A percentile compares a stretch with the other conserved stretches of the same genome.
phyloP scores from a whole-genome alignment of 2,113 vertebrate species.

The Puntigrus tetrazona region DNA sequence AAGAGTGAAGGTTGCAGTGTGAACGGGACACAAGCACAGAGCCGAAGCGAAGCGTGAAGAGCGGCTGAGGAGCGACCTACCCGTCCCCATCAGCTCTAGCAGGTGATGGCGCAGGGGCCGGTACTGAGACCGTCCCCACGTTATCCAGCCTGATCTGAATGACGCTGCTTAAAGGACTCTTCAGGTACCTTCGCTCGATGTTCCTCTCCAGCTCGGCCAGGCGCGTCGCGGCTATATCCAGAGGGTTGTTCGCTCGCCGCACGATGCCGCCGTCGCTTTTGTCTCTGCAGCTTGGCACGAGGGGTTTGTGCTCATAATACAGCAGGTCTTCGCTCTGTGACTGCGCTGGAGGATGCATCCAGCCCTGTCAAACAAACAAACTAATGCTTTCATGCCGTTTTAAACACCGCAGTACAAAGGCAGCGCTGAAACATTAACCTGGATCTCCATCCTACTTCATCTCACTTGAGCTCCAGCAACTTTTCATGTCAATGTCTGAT shows the following conservation, averaged over 20 bases:
- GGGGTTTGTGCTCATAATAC: slow-evolving; percentile 88
- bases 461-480: too few relatives aligned
- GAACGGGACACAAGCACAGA: background rate
- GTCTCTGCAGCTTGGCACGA: slow-evolving; percentile 70
- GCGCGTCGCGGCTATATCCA: slow-evolving; percentile 91
- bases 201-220: slow-evolving; percentile 91
- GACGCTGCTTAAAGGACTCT: slow-evolving; percentile 93
- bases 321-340: slow-evolving; percentile 89
- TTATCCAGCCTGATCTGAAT: slow-evolving; percentile 96
- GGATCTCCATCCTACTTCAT: too few relatives aligned
- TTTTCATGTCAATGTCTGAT: too few relatives aligned
- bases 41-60: background rate
- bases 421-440: background rate
- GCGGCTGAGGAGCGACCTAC: slow-evolving; percentile 76
- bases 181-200: slow-evolving; percentile 95
- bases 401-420: background rate
- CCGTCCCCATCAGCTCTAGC: slow-evolving; percentile 89
- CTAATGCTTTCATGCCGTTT: background rate
- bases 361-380: slow-evolving; percentile 77
- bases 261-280: slow-evolving; percentile 74
- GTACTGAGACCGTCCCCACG: slow-evolving; percentile 92
- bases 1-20: background rate
- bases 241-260: slow-evolving; percentile 87
- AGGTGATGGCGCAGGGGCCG: slow-evolving; percentile 89
- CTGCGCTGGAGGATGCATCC: slow-evolving; percentile 84